Conservation (phyloP, 2,888 invertebrate species). For the Hypolimnas misippus region DNA sequence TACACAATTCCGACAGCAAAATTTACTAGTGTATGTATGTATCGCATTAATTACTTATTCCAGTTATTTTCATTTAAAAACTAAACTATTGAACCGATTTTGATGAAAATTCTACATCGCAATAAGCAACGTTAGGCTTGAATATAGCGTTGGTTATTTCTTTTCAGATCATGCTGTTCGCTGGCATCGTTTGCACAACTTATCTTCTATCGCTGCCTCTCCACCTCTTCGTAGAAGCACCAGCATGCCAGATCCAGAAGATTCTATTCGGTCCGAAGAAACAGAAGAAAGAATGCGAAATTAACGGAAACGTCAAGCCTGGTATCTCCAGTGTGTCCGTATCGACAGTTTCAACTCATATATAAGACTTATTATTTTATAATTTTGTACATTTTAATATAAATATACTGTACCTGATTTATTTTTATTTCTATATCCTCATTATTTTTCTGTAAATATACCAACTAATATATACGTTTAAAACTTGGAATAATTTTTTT, state of each 20-base stretch:
- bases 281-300: constrained; percentile 56
- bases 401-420: constrained; percentile 18
- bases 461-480: no score
- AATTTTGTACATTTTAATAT: constrained; percentile 29
- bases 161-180: constrained; percentile 73
- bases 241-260: constrained; percentile 73
- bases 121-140: no score
- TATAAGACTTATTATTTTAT: constrained; percentile 46
- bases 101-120: no score
- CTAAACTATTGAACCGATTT: no score
- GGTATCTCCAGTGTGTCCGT: constrained; percentile 72
- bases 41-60: no score
- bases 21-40: no score
- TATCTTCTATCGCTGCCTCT: constrained; percentile 69
- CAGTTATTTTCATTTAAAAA: no score
- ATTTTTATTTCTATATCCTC: constrained; percentile 15
- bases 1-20: no score
- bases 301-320: constrained; percentile 65
- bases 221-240: constrained; percentile 74
- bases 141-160: no score
- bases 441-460: background rate
- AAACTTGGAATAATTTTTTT: no score
- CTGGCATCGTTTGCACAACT: constrained; percentile 70
- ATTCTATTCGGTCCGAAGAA: constrained; percentile 67
- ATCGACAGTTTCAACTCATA: constrained; percentile 76